phyloP scores from a whole-genome alignment of 1,140 invertebrate genomes.

The Frieseomelitta varia region DNA sequence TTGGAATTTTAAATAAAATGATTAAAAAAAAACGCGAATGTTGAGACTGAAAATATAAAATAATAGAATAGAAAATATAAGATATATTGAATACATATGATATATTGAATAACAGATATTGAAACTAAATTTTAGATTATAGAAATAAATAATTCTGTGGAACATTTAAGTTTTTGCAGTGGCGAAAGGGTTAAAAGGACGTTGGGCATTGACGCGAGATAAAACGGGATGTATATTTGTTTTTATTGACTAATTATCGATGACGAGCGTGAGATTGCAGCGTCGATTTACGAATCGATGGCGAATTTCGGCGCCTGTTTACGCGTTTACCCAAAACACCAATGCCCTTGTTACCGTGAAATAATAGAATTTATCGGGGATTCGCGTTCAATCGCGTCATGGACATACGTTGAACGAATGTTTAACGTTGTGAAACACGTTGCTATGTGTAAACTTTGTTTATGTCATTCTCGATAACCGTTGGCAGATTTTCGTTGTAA shows the following conservation, averaged over 20 bases:
- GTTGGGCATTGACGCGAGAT: not conserved
- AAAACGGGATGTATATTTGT: not conserved
- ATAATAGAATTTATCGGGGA: conserved; percentile 26
- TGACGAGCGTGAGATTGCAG: conserved; percentile 9
- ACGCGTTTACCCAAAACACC: not conserved
- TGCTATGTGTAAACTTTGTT: not conserved
- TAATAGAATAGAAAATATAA: too few species aligned
- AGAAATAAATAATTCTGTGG: too few species aligned
- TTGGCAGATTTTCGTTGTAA: not conserved
- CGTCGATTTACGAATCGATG: conserved; percentile 1
- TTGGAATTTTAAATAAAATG: too few species aligned
- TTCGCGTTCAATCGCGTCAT: not conserved
- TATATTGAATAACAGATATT: too few species aligned
- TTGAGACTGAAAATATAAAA: too few species aligned
- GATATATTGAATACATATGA: too few species aligned
- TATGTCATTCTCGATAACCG: not conserved
- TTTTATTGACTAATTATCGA: conserved; percentile 16
- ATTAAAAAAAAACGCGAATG: too few species aligned
- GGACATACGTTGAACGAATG: not conserved
- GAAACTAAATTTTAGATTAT: too few species aligned
- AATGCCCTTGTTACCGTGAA: not conserved
- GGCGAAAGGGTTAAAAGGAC: not conserved
- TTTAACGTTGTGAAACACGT: conserved; percentile 1
- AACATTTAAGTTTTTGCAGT: too few species aligned
- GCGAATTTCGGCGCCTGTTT: not conserved